phyloP scores from a whole-genome alignment of 1,140 invertebrate species.

The Formica exsecta region DNA sequence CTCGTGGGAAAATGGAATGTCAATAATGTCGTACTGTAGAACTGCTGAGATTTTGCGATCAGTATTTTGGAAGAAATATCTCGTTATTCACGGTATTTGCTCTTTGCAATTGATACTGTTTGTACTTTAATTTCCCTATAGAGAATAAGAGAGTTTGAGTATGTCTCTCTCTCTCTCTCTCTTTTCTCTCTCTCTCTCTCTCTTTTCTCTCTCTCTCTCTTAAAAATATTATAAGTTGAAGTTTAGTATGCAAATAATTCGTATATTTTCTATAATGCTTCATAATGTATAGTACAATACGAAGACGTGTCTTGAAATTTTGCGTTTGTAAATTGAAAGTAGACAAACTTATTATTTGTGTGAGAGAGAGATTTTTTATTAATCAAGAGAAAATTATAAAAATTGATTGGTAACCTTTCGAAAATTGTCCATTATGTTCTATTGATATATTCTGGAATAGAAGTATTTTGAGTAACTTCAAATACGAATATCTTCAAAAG shows the following conservation, averaged over 20 bases:
- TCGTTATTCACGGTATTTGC: constrained; percentile 20
- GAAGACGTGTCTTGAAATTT: too few species aligned
- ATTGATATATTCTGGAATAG: too few species aligned
- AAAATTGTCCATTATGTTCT: too few species aligned
- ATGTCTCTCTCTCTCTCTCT: background rate
- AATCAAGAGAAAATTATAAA: background rate
- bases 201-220: background rate
- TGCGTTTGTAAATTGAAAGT: background rate
- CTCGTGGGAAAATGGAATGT: constrained; percentile 22
- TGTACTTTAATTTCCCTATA: background rate
- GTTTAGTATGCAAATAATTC: background rate
- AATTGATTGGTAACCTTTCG: background rate
- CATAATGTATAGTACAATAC: background rate
- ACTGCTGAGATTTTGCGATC: background rate
- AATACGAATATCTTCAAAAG: too few species aligned
- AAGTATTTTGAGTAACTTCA: too few species aligned
- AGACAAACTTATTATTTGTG: background rate
- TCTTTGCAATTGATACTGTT: background rate
- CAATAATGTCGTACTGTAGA: background rate
- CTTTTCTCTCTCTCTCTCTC: background rate
- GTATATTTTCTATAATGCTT: background rate
- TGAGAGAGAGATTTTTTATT: background rate
- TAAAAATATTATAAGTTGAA: background rate
- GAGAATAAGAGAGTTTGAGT: background rate
- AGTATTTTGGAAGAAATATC: background rate